Base-by-base conservation (phyloP, 2,888 invertebrate genomes). In the Xestia sexstrigata region DNA sequence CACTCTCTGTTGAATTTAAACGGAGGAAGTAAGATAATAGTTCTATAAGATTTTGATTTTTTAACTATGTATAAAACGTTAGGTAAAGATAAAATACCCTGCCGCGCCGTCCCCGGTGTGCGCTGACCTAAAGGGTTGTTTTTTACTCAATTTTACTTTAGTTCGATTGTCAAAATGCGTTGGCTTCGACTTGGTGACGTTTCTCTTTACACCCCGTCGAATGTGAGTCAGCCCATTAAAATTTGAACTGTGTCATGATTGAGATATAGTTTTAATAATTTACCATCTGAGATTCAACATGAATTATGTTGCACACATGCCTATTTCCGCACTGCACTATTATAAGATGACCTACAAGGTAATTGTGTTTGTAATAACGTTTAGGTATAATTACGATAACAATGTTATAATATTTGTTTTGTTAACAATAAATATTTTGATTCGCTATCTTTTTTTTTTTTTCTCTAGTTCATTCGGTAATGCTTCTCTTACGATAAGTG, bases 1-100 rank as follows among this genome's bases (percentile, higher is more conserved):
- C 67, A 1, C 72, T 92, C 6, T 75, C 85, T 0, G 83, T 89
- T 3, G 49, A 83, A 15, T 89, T 85, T 70, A 80, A 70, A 2
- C 74, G 86, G 1, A 87, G 88, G 42, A 77, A 80, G 9, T 74
- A 74, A 74, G 0, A 20, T 1, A 58, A 17, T 7, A 55, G 55
- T n/a, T 55, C 11, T n/a, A n/a, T 13, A 55, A 2, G n/a, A n/a
- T 55, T 52, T 52, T 55, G 23, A 23, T 1, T 52, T 23, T 52
- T 52, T 23, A 23, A 9, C 9, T 52, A 49, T 9, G 23, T 49
- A 23, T 49, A 8, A 49, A 49, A 2, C 3, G 52, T 52, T 23
- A 0, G 9, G 52, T 23, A 9, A 52, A 52, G 23, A 11, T 52
- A 23, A 23, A 49, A 23, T 52, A 52, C 49, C 49, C 20, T 49